Evolutionary conservation across 1,140 invertebrate species (phyloP), one percentile per base, ranked within the genome.

Genomic region (Leguminivora glycinivorella): DNA sequence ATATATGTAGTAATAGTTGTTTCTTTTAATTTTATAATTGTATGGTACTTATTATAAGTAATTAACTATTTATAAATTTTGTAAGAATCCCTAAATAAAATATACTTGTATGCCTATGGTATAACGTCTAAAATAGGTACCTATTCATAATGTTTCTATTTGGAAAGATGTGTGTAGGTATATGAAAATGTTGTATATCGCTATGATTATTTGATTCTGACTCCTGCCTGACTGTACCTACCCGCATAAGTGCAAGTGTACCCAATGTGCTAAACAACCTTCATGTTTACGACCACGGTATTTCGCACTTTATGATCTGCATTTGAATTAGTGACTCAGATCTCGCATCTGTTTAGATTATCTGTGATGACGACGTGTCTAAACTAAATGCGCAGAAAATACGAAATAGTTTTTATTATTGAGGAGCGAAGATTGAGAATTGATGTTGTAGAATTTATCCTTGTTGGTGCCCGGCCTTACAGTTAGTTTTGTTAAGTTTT

Each of bases 281-380:
- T 31, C 58, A 63, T 17, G 58, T 63, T 63, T 63, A 63, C 26
- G 58, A 63, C 26, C 17, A 29, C 29, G 4, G 26, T 63, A 63
- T 78, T 38, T 78, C 71, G 78, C 76, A 76, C 75, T 76, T 70
- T 72, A 76, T 81, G 76, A 80, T 83, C 76, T 76, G 72, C 68
- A 76, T 80, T 81, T 81, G 76, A 71, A 75, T 74, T 76, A 71
- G 75, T 87, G 85, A 87, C 75, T 87, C 85, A 87, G 63, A 29
- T 67, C 40, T 72, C 70, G 71, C 78, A 79, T 82, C 75, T 83
- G 73, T 66, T 63, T 70, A 75, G 70, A 80, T 22, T 52, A 52
- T 79, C 70, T 81, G 79, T 72, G 68, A 77, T 63, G 58, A 79
- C 75, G 72, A 69, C 68, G 66, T 76, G 56, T 71, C 71, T 31